Base-by-base conservation (phyloP, 2,113 vertebrate species). In the Accipiter cooperii region DNA sequence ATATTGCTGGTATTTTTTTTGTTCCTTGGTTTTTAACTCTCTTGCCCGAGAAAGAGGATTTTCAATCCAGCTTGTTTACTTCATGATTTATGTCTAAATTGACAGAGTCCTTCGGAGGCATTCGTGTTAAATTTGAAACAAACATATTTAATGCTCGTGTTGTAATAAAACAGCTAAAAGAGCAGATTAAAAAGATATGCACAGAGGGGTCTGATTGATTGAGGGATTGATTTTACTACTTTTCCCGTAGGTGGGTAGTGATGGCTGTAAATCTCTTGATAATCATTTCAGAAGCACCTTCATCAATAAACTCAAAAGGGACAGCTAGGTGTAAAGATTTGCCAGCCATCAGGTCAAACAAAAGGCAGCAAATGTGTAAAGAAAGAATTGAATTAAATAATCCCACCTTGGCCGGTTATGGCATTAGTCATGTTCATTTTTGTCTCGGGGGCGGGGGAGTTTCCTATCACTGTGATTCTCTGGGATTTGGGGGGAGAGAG, bases 281-380 rank as follows among this genome's bases (percentile, higher is more conserved):
- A 97, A 97, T 95, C 94, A 95, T 96, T 97, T 97, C 96, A 92
- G 95, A 92, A 95, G 80, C 93, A 96, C 94, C 94, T 97, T 97
- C 97, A 97, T 97, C 96, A 96, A 97, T 96, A 97, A 97, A 96
- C 84, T 95, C 87, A 75, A 95, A 97, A 95, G 89, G 96, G 94
- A 89, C 88, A 95, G 79, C 80, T 84, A 96, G 81, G 93, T 96
- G 80, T 97, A 92, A 96, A 95, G 96, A 96, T 90, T 92, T 89
- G 87, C 91, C 84, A 74, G 88, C 88, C 80, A 94, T 93, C 97
- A 84, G 96, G 93, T 96, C 94, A 96, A 95, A 96, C 94, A 96
- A 97, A 97, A 97, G 93, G 84, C 94, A 96, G 88, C 76, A 84
- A 95, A 96, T 73, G 86, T 88, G 85, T 79, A 79, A 95, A 96